A percentile compares a stretch with the other conserved stretches of the same genome.
phyloP scores from a whole-genome alignment of 53 echinoderm and acorn worm species.

The Arbacia lixula region DNA sequence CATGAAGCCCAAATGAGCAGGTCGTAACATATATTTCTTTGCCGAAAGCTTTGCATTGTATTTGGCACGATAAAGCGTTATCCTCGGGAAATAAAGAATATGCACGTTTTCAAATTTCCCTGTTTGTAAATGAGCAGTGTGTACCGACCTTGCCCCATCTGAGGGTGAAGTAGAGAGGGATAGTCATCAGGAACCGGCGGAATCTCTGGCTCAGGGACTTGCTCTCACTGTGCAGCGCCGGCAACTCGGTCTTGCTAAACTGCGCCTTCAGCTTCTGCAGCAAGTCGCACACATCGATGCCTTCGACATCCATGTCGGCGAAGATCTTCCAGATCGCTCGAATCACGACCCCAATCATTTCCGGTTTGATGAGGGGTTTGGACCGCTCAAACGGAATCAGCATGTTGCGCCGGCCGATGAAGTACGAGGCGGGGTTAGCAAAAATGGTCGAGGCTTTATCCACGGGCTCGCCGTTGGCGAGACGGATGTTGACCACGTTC shows the following conservation, averaged over 20 bases:
- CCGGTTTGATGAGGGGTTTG: conserved; percentile 15
- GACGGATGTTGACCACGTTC: conserved; percentile 35
- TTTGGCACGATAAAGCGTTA: too few relatives aligned
- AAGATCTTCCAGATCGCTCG: conserved; percentile 33
- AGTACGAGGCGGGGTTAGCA: conserved; percentile 39
- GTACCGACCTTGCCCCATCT: conserved; percentile 39
- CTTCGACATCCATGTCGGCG: conserved; percentile 5
- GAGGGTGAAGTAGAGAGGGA: conserved; percentile 37
- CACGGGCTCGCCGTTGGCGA: conserved; percentile 36
- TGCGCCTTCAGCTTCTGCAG: conserved; percentile 22
- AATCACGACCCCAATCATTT: conserved; percentile 29
- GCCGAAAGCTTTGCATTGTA: too few relatives aligned
- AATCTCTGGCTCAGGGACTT: conserved; percentile 31
- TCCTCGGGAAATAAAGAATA: too few relatives aligned
- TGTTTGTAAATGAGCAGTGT: too few relatives aligned
- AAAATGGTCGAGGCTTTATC: conserved; percentile 15
- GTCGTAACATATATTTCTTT: too few relatives aligned
- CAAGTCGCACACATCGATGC: conserved; percentile 7
- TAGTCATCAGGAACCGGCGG: conserved; percentile 39
- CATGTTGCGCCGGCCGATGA: conserved; percentile 1
- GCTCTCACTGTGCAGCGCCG: conserved; percentile 19
- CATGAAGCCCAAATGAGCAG: too few relatives aligned
- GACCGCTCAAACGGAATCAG: conserved; percentile 33
- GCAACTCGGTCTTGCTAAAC: conserved; percentile 18
- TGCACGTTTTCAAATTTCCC: too few relatives aligned